These are phyloP conservation scores for Cryptosula pallasiana DNA, from an alignment of 2,888 invertebrate genomes.

Conservation along the genomic window DNA sequence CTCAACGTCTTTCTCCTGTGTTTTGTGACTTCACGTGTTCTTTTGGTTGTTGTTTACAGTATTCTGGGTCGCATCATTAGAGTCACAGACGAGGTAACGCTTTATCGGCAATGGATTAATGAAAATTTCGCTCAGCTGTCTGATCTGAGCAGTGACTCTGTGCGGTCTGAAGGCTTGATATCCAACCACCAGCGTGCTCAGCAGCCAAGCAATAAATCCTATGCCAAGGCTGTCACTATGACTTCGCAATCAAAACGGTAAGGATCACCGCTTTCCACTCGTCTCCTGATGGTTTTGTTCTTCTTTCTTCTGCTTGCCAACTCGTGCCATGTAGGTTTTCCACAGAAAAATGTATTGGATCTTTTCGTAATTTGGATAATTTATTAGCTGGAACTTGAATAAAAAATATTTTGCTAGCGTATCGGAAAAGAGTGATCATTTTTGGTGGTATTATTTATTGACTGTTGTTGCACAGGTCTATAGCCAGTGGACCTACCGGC, in stretches of 20 bases:
- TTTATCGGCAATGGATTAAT: constrained; percentile 66
- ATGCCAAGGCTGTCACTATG: background rate
- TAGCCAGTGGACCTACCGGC: constrained; percentile 15
- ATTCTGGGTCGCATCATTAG: constrained; percentile 86
- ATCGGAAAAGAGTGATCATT: no score
- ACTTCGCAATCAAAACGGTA: background rate
- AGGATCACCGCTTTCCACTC: background rate
- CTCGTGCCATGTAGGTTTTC: no score
- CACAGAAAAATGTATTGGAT: no score
- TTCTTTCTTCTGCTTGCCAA: no score
- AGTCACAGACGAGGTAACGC: constrained; percentile 85
- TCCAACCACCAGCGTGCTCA: no score
- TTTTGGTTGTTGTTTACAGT: constrained; percentile 48
- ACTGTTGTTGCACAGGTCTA: no score
- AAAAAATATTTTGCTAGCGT: no score
- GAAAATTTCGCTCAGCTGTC: constrained; percentile 52
- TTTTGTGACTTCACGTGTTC: background rate
- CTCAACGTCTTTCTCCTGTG: background rate
- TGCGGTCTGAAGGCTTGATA: no score
- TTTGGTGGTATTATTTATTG: no score
- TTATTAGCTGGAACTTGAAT: no score
- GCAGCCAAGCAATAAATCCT: background rate
- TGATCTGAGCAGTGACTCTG: background rate
- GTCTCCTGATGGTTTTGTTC: no score
- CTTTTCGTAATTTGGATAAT: no score